Evolutionary conservation across 2,888 invertebrate genomes (phyloP), one percentile per base, ranked within the genome.

Genomic region (Ypsolopha sequella): DNA sequence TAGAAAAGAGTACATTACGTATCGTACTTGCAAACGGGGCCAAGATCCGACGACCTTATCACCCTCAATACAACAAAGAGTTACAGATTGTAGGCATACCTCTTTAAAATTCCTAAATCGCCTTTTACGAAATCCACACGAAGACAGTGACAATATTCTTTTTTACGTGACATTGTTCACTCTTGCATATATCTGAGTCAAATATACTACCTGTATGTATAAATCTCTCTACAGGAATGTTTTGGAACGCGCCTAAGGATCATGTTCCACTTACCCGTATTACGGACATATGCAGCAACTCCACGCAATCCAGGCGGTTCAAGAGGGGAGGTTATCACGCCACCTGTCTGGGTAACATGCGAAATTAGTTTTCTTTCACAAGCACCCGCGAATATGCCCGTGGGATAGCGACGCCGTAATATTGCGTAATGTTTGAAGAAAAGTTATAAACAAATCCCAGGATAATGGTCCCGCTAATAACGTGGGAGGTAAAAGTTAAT

Each of bases 291-390:
- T 51, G 36, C 39, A 41, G 41, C 47, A 41, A 11, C 39, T 34
- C 53, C 62, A 59, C 59, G 58, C 55, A 62, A 61, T 58, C 51
- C 60, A 58, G 59, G 61, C 58, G 58, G 50, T 45, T 44, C 41
- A 14, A n/a, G 41, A 43, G 34, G 14, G 45, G n/a, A 53, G 54
- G 55, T 55, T 61, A 60, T 58, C 60, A 58, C 62, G 57, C 63
- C 62, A 61, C 62, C 63, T 65, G 64, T 63, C 63, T 59, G 56
- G 53, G 58, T 64, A 67, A 70, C 64, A 66, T 60, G 63, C 62
- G 65, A 72, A 75, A 78, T 76, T 73, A 73, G 69, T 73, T 75
- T 75, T 65, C 68, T 65, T 64, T 64, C 62, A 60, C 55, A 14
- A 34, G 41, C 9, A 4, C 24, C 24, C 33, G 10, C 35, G 50